These are phyloP conservation scores for Cancer borealis DNA, from an alignment of 2,888 invertebrate species.

Conservation along the genomic window DNA sequence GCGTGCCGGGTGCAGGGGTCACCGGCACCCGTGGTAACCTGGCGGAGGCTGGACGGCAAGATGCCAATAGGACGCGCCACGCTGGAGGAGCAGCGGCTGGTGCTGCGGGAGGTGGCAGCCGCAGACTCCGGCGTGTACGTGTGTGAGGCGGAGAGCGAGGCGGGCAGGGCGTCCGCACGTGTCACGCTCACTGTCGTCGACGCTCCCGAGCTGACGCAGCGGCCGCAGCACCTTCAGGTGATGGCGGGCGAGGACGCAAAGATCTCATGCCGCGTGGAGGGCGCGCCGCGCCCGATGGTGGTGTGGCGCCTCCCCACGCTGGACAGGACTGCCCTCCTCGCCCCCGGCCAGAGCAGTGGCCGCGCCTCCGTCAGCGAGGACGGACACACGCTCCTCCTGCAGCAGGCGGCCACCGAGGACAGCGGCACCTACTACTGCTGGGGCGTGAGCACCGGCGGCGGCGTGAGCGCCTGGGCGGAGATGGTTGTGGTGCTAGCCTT, in stretches of 20 bases:
- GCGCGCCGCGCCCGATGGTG: constrained; percentile 93
- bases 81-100: constrained; percentile 86
- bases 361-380: constrained; percentile 79
- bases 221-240: constrained; percentile 92
- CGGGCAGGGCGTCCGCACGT: constrained; percentile 90
- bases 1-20: constrained; percentile 80
- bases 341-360: constrained; percentile 67
- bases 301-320: constrained; percentile 86
- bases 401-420: constrained; percentile 89
- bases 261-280: constrained; percentile 93
- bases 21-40: constrained; percentile 72
- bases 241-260: constrained; percentile 90
- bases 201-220: constrained; percentile 89
- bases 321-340: constrained; percentile 66
- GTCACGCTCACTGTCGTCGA: constrained; percentile 89
- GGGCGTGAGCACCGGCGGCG: constrained; percentile 93
- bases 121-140: constrained; percentile 93
- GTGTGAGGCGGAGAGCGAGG: constrained; percentile 93
- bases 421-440: constrained; percentile 94
- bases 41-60: constrained; percentile 84
- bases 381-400: constrained; percentile 90
- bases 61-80: constrained; percentile 88
- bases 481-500: constrained; percentile 87
- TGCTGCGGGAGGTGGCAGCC: constrained; percentile 90
- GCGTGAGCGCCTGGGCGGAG: constrained; percentile 90